Evolutionary conservation across 1,140 invertebrate species (phyloP).

Genomic region (Pogonognathellus flavescens): DNA sequence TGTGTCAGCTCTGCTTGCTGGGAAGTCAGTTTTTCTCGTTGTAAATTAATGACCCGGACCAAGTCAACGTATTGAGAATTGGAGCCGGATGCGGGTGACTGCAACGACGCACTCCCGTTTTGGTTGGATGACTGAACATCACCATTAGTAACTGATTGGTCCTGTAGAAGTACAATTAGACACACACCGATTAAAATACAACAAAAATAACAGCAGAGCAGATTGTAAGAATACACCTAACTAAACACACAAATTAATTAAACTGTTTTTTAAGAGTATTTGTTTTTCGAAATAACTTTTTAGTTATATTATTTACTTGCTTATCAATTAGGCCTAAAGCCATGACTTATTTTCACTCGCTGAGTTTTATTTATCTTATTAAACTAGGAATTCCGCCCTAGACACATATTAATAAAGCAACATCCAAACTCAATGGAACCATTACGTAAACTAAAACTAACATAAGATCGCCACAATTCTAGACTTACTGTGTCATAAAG

Average conservation of each 20-base stretch:
- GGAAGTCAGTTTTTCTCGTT: slow-evolving; percentile 87
- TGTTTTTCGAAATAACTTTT: too few relatives aligned
- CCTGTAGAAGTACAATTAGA: slow-evolving; percentile 49
- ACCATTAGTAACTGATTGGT: slow-evolving; percentile 59
- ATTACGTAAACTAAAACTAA: too few relatives aligned
- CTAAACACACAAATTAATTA: neutral
- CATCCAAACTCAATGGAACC: too few relatives aligned
- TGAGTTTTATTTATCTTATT: too few relatives aligned
- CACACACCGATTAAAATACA: neutral
- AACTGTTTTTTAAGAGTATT: too few relatives aligned
- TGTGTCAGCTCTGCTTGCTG: slow-evolving; percentile 92
- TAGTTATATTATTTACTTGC: neutral
- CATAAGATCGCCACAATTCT: too few relatives aligned
- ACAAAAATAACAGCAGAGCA: neutral
- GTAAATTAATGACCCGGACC: slow-evolving; percentile 87
- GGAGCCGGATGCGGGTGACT: slow-evolving; percentile 48
- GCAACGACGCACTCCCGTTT: slow-evolving; percentile 57
- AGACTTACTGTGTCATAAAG: too few relatives aligned
- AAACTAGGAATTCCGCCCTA: too few relatives aligned
- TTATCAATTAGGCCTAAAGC: neutral
- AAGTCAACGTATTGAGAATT: slow-evolving; percentile 77
- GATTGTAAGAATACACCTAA: neutral
- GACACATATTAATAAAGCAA: too few relatives aligned
- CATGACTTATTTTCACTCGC: too few relatives aligned
- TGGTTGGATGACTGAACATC: slow-evolving; percentile 57